Conservation (phyloP, 2,888 invertebrate species). For the Cheilosia vulpina region DNA sequence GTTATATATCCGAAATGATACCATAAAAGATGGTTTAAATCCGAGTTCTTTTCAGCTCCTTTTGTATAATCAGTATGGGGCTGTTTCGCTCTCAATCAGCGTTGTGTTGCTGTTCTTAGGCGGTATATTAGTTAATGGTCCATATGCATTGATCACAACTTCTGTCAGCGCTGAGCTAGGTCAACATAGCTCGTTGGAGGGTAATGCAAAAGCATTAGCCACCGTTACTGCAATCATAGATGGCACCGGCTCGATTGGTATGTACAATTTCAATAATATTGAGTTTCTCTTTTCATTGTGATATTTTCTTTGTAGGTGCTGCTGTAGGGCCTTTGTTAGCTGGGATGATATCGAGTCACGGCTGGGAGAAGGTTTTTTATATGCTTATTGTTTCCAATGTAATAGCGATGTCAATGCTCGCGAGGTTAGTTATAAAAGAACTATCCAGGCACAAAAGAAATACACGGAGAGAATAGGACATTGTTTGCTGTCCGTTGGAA, state of each 20-base stretch:
- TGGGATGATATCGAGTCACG: conserved; percentile 89
- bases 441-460: conserved; percentile 76
- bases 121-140: conserved; percentile 96
- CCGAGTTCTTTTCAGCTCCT: conserved; percentile 86
- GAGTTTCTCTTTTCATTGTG: background rate
- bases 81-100: conserved; percentile 86
- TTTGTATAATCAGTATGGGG: conserved; percentile 90
- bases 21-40: background rate
- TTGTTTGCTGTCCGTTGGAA: too few species aligned
- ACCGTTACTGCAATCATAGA: conserved; percentile 99
- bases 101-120: conserved; percentile 88
- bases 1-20: background rate
- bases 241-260: conserved; percentile 90
- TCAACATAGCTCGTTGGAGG: conserved; percentile 92
- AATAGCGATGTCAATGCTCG: conserved; percentile 89
- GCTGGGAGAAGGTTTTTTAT: conserved; percentile 95
- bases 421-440: conserved; percentile 85
- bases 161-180: conserved; percentile 97
- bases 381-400: conserved; percentile 94
- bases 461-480: conserved; percentile 58
- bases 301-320: conserved; percentile 86
- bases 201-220: conserved; percentile 94
- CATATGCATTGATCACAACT: conserved; percentile 97
- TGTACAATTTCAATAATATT: background rate
- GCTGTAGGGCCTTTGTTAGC: conserved; percentile 96